phyloP scores from a whole-genome alignment of 2,797 vertebrate genomes.

The Rhinogobio ventralis region DNA sequence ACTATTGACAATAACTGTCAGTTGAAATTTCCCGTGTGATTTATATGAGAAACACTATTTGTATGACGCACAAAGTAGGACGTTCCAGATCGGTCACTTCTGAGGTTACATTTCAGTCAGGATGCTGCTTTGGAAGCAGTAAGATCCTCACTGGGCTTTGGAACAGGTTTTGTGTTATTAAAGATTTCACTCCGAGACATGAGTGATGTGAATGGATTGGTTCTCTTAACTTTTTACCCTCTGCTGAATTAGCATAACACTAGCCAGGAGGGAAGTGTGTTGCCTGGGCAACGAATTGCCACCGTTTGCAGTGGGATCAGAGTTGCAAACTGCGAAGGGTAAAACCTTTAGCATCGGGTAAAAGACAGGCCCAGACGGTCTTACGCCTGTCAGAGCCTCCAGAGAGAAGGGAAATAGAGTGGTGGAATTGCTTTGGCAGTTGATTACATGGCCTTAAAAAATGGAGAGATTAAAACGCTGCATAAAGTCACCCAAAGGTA shows the following conservation, averaged over 20 bases:
- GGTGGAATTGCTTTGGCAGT: slow-evolving; percentile 44
- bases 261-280: slow-evolving; percentile 75
- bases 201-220: slow-evolving; percentile 70
- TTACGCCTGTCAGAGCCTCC: slow-evolving; percentile 61
- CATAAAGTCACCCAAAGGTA: slow-evolving; percentile 53
- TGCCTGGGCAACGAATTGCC: slow-evolving; percentile 79
- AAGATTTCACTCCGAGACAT: slow-evolving; percentile 60
- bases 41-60: not conserved
- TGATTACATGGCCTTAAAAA: slow-evolving; percentile 30
- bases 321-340: slow-evolving; percentile 74
- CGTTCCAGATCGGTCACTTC: not conserved
- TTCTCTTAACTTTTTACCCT: slow-evolving; percentile 77
- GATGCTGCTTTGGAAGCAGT: not conserved
- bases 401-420: slow-evolving; percentile 37
- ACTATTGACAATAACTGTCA: not conserved
- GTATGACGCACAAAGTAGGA: not conserved
- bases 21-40: too few species aligned
- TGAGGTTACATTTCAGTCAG: slow-evolving; percentile 2
- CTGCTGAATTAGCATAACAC: slow-evolving; percentile 77
- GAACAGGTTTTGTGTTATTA: slow-evolving; percentile 19
- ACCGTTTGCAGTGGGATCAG: slow-evolving; percentile 75
- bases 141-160: not conserved
- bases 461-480: slow-evolving; percentile 47
- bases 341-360: slow-evolving; percentile 72
- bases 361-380: slow-evolving; percentile 69